These are phyloP conservation scores for Drosophila greeni DNA, from an alignment of 2,888 invertebrate genomes.

Conservation along the genomic window DNA sequence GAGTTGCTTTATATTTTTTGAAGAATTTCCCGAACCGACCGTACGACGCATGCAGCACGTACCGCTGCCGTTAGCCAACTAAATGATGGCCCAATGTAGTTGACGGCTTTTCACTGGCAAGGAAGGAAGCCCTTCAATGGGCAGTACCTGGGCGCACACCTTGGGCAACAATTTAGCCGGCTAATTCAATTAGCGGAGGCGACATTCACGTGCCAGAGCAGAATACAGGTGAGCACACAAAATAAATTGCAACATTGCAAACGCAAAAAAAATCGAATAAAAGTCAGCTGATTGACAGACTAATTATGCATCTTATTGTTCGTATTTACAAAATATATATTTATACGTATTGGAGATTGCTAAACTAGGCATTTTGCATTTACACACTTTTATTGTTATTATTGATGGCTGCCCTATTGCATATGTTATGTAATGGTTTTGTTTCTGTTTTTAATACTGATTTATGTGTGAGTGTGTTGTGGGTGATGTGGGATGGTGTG, in stretches of 20 bases:
- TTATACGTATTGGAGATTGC: conserved; percentile 53
- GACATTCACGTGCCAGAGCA: conserved; percentile 58
- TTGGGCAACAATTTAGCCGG: conserved; percentile 62
- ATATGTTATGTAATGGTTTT: conserved; percentile 20
- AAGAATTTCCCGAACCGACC: conserved; percentile 51
- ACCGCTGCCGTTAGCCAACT: conserved; percentile 72
- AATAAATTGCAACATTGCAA: conserved; percentile 8
- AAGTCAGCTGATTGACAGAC: conserved; percentile 65
- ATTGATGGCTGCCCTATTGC: conserved; percentile 31
- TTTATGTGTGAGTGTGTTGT: conserved; percentile 10
- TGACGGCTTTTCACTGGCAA: conserved; percentile 54
- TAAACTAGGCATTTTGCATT: conserved; percentile 49
- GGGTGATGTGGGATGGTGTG: conserved; percentile 1
- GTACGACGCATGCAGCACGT: conserved; percentile 69
- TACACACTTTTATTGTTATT: conserved; percentile 29
- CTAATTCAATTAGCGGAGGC: conserved; percentile 64
- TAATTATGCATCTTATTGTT: conserved; percentile 67
- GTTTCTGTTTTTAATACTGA: conserved; percentile 31
- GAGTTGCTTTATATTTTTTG: neutral
- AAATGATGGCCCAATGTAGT: conserved; percentile 61
- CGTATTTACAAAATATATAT: conserved; percentile 60
- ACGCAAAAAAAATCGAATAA: conserved; percentile 38
- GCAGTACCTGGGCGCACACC: conserved; percentile 49
- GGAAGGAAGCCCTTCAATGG: conserved; percentile 54
- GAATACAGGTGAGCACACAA: conserved; percentile 7